Evolutionary conservation across 2,888 invertebrate genomes (phyloP).

Genomic region (Empis livida): DNA sequence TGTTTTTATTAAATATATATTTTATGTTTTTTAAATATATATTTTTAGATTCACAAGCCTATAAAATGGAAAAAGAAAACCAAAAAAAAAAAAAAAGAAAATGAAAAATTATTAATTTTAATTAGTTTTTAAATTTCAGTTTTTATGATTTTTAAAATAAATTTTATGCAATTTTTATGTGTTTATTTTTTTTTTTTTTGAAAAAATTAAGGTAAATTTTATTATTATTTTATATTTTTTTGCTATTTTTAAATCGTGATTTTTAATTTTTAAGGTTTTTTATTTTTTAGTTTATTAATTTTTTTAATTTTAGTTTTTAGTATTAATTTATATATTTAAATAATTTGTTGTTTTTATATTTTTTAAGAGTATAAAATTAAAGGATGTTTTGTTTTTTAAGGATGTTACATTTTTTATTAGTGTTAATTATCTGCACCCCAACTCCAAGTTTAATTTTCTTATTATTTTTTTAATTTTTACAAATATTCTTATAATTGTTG

Average conservation of each 20-base stretch:
- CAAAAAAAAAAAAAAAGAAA: background rate
- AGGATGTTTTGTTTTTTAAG: background rate
- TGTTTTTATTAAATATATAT: too few relatives aligned
- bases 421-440: constrained; percentile 24
- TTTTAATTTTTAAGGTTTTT: constrained; percentile 10
- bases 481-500: constrained; percentile 5
- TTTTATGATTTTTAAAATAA: background rate
- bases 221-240: background rate
- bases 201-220: background rate
- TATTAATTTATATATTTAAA: constrained; percentile 1
- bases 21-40: background rate
- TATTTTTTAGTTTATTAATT: constrained; percentile 10
- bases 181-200: background rate
- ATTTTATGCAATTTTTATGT: too few relatives aligned
- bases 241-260: background rate
- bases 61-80: background rate
- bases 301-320: constrained; percentile 7
- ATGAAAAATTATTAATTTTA: background rate
- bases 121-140: constrained; percentile 1
- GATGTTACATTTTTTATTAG: constrained; percentile 10
- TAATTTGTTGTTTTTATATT: too few relatives aligned
- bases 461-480: constrained; percentile 6
- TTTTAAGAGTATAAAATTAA: background rate
- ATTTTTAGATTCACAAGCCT: background rate
- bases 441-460: constrained; percentile 24